Evolutionary conservation across 2,113 vertebrate species (phyloP).

Genomic region (Microtus pennsylvanicus): DNA sequence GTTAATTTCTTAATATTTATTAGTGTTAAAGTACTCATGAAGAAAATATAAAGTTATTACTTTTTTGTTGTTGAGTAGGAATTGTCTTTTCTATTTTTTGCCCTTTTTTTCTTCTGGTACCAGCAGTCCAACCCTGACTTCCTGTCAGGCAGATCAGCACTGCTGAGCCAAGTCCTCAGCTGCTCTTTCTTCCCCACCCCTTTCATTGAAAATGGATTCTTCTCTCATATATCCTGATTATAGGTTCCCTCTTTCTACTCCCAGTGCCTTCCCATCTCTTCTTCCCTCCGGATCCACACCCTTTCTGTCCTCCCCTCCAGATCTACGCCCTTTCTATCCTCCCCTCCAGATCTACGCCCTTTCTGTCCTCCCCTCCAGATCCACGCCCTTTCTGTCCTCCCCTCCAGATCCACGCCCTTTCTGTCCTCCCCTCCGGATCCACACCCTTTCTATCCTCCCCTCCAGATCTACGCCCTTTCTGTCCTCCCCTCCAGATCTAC

Average conservation of each 20-base stretch:
- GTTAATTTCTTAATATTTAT: not conserved
- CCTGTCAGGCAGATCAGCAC: no score
- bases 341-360: not conserved
- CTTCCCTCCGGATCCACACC: not conserved
- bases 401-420: not conserved
- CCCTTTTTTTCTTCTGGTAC: not conserved
- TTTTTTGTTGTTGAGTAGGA: not conserved
- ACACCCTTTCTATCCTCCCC: no score
- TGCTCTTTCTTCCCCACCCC: not conserved
- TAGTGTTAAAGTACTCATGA: constrained; percentile 24
- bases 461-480: no score
- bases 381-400: no score
- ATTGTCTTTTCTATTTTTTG: not conserved
- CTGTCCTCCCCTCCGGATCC: no score
- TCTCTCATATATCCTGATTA: not conserved
- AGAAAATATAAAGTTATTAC: not conserved
- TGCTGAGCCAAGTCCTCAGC: not conserved
- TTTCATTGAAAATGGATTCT: not conserved
- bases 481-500: no score
- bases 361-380: no score
- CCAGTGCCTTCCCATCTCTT: not conserved
- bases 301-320: not conserved
- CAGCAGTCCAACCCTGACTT: not conserved
- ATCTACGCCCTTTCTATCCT: not conserved
- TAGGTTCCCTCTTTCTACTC: not conserved